A percentile compares a stretch with the other conserved stretches of the same genome.
These are phyloP conservation scores for Leptinotarsa rubiginosa DNA, from an alignment of 2,888 invertebrate genomes.

Conservation along the genomic window DNA sequence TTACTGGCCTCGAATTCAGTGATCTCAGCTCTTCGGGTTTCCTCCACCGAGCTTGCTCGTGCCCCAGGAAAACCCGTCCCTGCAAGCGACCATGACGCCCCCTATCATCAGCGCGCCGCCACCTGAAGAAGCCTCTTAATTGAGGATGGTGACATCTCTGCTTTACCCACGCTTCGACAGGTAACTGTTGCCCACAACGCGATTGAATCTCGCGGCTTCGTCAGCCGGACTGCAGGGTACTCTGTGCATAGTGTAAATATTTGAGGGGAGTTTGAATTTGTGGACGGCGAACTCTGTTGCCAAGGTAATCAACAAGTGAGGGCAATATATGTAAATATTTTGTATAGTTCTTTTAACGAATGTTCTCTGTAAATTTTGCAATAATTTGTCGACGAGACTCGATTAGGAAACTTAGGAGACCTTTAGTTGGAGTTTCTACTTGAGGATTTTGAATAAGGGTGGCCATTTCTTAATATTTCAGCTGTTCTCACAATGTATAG, in stretches of 20 bases:
- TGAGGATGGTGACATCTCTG: slow-evolving; percentile 23
- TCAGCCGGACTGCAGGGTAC: slow-evolving; percentile 60
- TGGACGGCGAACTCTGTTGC: neutral
- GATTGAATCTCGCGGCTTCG: slow-evolving; percentile 26
- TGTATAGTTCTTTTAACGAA: slow-evolving; percentile 32
- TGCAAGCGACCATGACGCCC: slow-evolving; percentile 70
- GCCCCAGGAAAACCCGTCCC: slow-evolving; percentile 74
- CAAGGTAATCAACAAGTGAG: slow-evolving; percentile 28
- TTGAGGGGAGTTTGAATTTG: slow-evolving; percentile 30
- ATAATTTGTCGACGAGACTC: slow-evolving; percentile 38
- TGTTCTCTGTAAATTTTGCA: slow-evolving; percentile 42
- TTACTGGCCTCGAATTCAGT: slow-evolving; percentile 93
- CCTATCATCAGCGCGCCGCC: slow-evolving; percentile 60
- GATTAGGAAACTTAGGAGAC: slow-evolving; percentile 4
- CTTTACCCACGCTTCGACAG: slow-evolving; percentile 21
- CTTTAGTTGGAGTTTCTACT: neutral
- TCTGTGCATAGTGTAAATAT: slow-evolving; percentile 59
- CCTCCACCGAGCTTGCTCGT: slow-evolving; percentile 80
- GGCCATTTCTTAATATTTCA: too few species aligned
- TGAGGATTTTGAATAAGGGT: too few species aligned
- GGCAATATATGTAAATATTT: slow-evolving; percentile 40
- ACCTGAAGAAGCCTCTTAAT: slow-evolving; percentile 57
- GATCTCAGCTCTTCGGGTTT: slow-evolving; percentile 93
- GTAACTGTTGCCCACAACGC: slow-evolving; percentile 26
- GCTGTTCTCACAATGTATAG: too few species aligned